A percentile compares a stretch with the other conserved stretches of the same genome.
Conservation (phyloP, 2,113 vertebrate genomes). For the Grus americana region DNA sequence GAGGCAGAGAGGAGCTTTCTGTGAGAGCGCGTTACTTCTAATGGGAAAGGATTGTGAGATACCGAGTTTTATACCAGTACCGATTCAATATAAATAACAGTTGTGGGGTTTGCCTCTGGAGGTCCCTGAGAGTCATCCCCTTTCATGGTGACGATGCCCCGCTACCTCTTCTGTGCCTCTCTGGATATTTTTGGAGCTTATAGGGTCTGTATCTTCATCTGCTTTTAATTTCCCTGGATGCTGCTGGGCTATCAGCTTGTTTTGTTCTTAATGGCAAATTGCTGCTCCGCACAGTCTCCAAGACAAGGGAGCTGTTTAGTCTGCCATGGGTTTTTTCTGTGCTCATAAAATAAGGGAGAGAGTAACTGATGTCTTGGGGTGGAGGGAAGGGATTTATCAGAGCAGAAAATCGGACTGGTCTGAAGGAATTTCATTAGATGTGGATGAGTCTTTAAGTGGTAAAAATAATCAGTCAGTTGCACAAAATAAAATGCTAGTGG, state of each 20-base stretch:
- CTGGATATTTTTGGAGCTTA: not conserved
- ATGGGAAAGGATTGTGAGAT: not conserved
- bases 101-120: not conserved
- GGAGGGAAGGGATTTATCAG: not conserved
- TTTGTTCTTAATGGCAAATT: not conserved
- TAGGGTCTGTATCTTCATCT: not conserved
- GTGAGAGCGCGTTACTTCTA: rapidly evolving
- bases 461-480: constrained; percentile 23
- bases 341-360: not conserved
- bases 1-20: not conserved
- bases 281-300: not conserved
- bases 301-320: constrained; percentile 25
- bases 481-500: not conserved
- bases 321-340: not conserved
- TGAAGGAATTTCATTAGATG: not conserved
- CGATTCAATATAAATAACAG: not conserved
- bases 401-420: not conserved
- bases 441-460: not conserved
- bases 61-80: not conserved
- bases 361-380: not conserved
- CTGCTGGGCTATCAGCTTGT: not conserved
- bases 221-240: constrained; percentile 47
- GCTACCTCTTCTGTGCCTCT: not conserved
- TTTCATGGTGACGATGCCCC: not conserved
- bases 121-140: not conserved